Base-by-base conservation (phyloP, 2,888 invertebrate species). In the Magallana nippona region DNA sequence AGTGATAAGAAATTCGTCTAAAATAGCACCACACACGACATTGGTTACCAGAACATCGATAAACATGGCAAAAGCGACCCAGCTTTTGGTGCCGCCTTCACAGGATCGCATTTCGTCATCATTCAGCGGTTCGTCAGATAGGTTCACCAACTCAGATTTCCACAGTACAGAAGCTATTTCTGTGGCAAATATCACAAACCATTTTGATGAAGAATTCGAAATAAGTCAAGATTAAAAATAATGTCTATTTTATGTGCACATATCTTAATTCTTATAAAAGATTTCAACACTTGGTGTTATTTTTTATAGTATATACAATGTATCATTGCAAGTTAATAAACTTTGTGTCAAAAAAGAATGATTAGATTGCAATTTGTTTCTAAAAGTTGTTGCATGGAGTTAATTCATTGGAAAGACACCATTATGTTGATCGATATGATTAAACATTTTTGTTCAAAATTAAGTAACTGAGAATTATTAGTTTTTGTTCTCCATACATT, bases 1-100 rank as follows among this genome's bases (percentile, higher is more conserved):
- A 63, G 63, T 81, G 55, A 81, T 19, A 8, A 44, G 81, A 81
- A 62, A 81, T 19, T 22, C n/a, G 55, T 81, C 71, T 55, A 81
- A 22, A 55, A 62, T 81, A 62, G 62, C 62, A 17, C 62, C 81
- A 10, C 62, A 63, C 13, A 81, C 62, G 10, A 27, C 10, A 71
- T 15, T 71, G 11, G 27, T 27, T 15, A 32, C 27, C 11, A 22
- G 32, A 15, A 27, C 71, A 15, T 71, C 71, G 15, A 27, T 22
- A 27, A 27, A 22, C 22, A 11, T 32, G 15, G 71, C 22, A 15
- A 71, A 13, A 22, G 1, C 71, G 15, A 13, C 71, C 19, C 22
- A 27, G 1, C 27, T 71, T 71, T 15, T 71, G 27, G 71, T 71
- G 19, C n/a, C 62, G 27, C 71, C 71, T 11, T 11, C 10, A 10